Percentiles rank a stretch among this genome's conserved stretches.
Conservation (phyloP, 2,888 invertebrate genomes). For the Nematopogon swammerdamellus region DNA sequence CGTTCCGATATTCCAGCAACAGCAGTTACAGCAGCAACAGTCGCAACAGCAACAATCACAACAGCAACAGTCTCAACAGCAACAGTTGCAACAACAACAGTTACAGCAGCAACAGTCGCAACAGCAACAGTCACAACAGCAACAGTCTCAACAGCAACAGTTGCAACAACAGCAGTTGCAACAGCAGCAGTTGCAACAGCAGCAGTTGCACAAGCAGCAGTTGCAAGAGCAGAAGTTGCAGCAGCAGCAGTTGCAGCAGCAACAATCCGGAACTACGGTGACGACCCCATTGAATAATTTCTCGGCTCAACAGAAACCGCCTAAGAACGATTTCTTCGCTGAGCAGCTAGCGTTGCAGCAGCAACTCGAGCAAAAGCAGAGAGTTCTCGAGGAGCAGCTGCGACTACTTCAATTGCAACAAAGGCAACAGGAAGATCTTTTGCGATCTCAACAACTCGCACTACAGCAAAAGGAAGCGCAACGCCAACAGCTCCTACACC, state of each 20-base stretch:
- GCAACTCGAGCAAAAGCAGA: slow-evolving; percentile 64
- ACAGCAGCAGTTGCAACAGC: too few species aligned
- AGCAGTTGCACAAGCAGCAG: too few species aligned
- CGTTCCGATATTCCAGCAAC: slow-evolving; percentile 64
- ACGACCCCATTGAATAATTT: background rate
- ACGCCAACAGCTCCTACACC: slow-evolving; percentile 26
- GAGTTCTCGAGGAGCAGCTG: slow-evolving; percentile 67
- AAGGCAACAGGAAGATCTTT: slow-evolving; percentile 65
- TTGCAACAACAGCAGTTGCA: slow-evolving; percentile 16
- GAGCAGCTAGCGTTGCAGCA: slow-evolving; percentile 39
- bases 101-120: slow-evolving; percentile 69
- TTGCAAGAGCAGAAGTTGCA: too few species aligned
- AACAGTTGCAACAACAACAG: slow-evolving; percentile 64
- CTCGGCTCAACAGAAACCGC: background rate
- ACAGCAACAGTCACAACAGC: too few species aligned
- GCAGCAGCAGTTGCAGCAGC: slow-evolving; percentile 17
- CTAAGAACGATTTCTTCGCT: slow-evolving; percentile 22
- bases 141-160: slow-evolving; percentile 2
- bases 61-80: slow-evolving; percentile 68
- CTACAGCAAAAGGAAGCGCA: slow-evolving; percentile 46
- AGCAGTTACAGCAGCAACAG: slow-evolving; percentile 27
- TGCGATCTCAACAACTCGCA: slow-evolving; percentile 62
- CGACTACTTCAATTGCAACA: slow-evolving; percentile 63
- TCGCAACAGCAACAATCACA: slow-evolving; percentile 56
- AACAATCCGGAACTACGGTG: slow-evolving; percentile 12